phyloP scores from a whole-genome alignment of 1,140 invertebrate genomes.

The Anastrepha ludens region DNA sequence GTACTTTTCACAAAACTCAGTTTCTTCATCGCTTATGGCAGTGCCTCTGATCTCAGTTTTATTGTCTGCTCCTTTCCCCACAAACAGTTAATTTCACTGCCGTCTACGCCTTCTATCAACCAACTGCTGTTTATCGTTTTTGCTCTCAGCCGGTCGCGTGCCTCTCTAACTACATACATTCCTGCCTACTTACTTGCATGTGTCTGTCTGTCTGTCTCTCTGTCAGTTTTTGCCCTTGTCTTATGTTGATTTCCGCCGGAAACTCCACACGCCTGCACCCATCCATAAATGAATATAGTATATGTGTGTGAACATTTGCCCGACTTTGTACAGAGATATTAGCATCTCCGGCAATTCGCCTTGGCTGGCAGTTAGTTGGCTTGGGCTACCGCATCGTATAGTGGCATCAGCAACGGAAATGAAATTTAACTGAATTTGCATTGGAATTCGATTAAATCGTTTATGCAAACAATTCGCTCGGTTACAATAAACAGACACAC shows the following conservation, averaged over 20 bases:
- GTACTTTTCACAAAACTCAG: too few species aligned
- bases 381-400: conserved; percentile 57
- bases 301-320: too few species aligned
- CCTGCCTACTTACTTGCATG: neutral
- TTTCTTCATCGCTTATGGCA: too few species aligned
- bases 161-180: neutral
- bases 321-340: too few species aligned
- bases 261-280: conserved; percentile 8
- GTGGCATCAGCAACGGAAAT: conserved; percentile 63
- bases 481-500: conserved; percentile 59
- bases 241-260: conserved; percentile 71
- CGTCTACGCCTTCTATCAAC: neutral
- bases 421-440: conserved; percentile 74
- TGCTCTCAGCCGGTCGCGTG: conserved; percentile 12
- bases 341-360: neutral
- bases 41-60: too few species aligned
- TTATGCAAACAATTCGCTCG: conserved; percentile 74
- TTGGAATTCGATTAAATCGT: conserved; percentile 75
- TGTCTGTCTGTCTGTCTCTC: conserved; percentile 45
- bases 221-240: conserved; percentile 72
- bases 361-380: neutral
- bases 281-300: too few species aligned
- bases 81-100: too few species aligned
- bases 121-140: neutral
- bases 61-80: too few species aligned